phyloP scores from a whole-genome alignment of 2,888 invertebrate genomes.

The Dugesia japonica region DNA sequence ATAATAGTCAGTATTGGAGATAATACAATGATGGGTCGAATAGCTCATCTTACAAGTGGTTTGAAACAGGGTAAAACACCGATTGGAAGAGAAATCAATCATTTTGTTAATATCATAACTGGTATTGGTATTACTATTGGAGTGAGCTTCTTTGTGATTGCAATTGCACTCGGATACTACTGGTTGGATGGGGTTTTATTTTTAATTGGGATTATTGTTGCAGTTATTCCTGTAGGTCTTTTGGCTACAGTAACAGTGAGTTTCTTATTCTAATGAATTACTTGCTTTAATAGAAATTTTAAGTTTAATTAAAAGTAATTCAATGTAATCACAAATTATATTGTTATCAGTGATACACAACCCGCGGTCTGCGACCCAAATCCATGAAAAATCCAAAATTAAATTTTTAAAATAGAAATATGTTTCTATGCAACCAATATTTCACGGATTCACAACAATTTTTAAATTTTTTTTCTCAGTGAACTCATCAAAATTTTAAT shows the following conservation, averaged over 20 bases:
- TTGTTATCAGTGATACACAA: too few relatives aligned
- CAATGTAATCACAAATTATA: too few relatives aligned
- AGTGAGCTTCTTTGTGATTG: conserved; percentile 89
- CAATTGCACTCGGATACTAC: conserved; percentile 85
- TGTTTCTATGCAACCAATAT: too few relatives aligned
- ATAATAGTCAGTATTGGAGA: conserved; percentile 47
- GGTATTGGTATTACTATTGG: conserved; percentile 60
- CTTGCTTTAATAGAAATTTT: too few relatives aligned
- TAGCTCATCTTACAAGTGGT: conserved; percentile 48
- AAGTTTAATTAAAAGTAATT: too few relatives aligned
- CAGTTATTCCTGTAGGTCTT: conserved; percentile 94
- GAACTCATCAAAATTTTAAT: too few relatives aligned
- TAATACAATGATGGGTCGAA: conserved; percentile 49
- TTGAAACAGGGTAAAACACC: conserved; percentile 62
- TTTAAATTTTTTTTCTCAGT: too few relatives aligned
- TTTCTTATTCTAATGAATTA: background rate
- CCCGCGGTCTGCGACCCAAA: too few relatives aligned
- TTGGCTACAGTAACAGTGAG: conserved; percentile 93
- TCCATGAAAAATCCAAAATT: too few relatives aligned
- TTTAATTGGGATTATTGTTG: conserved; percentile 91
- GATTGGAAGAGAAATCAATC: conserved; percentile 92
- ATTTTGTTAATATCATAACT: conserved; percentile 94
- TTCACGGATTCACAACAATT: too few relatives aligned
- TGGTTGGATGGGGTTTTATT: conserved; percentile 98
- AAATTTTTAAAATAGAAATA: too few relatives aligned